phyloP scores from a whole-genome alignment of 2,888 invertebrate species.

The Microdon myrmicae region DNA sequence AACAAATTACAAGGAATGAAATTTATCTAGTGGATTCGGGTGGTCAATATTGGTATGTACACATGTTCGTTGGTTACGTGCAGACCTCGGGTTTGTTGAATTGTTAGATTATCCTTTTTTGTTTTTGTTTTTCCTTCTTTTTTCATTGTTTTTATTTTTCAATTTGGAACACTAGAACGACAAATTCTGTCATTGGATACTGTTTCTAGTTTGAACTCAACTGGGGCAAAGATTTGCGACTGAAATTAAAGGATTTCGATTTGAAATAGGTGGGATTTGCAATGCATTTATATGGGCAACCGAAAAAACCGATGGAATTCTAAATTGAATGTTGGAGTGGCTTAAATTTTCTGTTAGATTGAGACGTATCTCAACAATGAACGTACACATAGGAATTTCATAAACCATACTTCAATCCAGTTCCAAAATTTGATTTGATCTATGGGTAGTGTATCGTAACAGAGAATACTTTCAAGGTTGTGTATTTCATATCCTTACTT shows the following conservation, averaged over 20 bases:
- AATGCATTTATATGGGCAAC: not conserved
- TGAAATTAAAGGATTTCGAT: conserved; percentile 22
- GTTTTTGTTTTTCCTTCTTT: conserved; percentile 1
- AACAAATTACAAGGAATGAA: conserved; percentile 74
- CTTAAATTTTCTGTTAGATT: no score
- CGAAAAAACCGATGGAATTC: conserved; percentile 2
- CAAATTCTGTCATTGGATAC: no score
- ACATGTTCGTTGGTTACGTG: not conserved
- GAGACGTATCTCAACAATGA: no score
- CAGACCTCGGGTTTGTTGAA: not conserved
- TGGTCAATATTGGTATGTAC: conserved; percentile 74
- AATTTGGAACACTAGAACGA: no score
- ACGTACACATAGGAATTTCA: no score
- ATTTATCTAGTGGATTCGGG: conserved; percentile 92
- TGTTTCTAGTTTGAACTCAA: conserved; percentile 9
- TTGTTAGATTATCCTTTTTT: not conserved
- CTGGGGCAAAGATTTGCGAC: not conserved
- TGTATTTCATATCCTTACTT: no score
- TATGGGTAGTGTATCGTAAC: no score
- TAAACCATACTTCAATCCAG: no score
- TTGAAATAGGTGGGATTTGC: conserved; percentile 17
- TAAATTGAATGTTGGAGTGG: not conserved
- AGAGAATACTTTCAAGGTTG: no score
- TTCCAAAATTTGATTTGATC: no score
- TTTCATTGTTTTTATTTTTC: no score